phyloP scores from a whole-genome alignment of 2,797 vertebrate genomes.

The Loriculus beryllinus region DNA sequence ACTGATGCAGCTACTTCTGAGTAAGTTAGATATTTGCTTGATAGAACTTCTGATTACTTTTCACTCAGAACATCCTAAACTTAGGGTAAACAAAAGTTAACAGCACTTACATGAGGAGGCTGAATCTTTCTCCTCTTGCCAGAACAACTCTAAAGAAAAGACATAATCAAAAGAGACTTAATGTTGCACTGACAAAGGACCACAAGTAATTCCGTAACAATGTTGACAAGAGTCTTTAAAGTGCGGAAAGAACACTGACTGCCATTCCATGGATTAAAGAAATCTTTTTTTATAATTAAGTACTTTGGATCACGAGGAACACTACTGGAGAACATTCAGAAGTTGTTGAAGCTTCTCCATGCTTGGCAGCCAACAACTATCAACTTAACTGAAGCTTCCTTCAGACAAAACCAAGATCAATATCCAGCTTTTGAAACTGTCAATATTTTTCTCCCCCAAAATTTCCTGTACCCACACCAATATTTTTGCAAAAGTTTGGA shows the following conservation, averaged over 20 bases:
- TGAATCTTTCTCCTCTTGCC: constrained; percentile 89
- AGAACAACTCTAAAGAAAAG: constrained; percentile 80
- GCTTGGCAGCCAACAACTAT: background rate
- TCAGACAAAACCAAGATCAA: background rate
- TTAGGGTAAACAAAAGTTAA: constrained; percentile 8
- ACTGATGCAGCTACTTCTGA: background rate
- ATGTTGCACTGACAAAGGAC: background rate
- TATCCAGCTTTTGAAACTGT: background rate
- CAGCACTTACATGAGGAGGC: constrained; percentile 80
- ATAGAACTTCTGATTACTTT: background rate
- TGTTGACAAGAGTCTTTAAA: background rate
- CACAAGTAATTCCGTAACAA: constrained; percentile 2
- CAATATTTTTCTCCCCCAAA: background rate
- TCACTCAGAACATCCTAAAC: background rate
- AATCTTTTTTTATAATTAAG: background rate
- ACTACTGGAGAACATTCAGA: constrained; percentile 1
- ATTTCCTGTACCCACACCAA: background rate
- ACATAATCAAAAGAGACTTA: constrained; percentile 14
- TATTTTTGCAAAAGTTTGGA: background rate
- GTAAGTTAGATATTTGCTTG: background rate
- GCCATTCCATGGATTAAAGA: background rate
- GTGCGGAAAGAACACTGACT: background rate
- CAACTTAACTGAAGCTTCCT: constrained; percentile 21
- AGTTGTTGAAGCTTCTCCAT: background rate
- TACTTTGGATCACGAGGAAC: constrained; percentile 11